Evolutionary conservation across 2,888 invertebrate genomes (phyloP), one percentile per base, ranked within the genome.

Genomic region (Cremastinae sp.): DNA sequence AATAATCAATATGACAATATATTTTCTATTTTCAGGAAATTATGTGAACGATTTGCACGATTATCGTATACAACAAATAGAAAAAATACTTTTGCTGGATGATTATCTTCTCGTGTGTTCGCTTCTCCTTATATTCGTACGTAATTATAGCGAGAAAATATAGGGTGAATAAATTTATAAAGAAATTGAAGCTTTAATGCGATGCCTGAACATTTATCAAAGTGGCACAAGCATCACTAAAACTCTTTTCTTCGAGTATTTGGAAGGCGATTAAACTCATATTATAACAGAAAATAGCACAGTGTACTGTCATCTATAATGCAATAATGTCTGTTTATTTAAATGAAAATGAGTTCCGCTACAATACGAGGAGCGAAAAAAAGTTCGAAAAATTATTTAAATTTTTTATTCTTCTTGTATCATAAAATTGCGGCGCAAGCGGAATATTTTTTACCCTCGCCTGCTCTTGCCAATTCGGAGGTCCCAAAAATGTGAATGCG

Each of bases 241-340:
- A 79, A 79, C 78, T 74, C 61, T 66, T 72, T 68, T 56, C 65
- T 69, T 49, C 69, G 16, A 62, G 65, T 74, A 73, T 74, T 77
- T 69, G 75, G 70, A 49, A 53, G 56, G 47, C 71, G 69, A 78
- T 80, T 79, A 79, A 81, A 76, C 70, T 47, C 47, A 78, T 65
- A 80, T 78, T 74, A 78, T 74, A 78, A 75, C 72, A 72, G 72
- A 28, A 28, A 53, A 10, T 14, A 28, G 38, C 8, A 22, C 22
- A 10, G n/a, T 1, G 14, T 43, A 43, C 10, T 16, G 3, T 53
- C 28, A 45, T 47, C 54, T 36, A 12, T 54, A 47, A 45, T 47
- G 16, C 10, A 36, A 12, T 45, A 38, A 43, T 20, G 20, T 10
- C 41, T 38, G 4, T 47, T 41, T 20, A 12, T 45, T 43, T 28